Evolutionary conservation across 2,888 invertebrate species (phyloP).

Genomic region (Campoplex capitator): DNA sequence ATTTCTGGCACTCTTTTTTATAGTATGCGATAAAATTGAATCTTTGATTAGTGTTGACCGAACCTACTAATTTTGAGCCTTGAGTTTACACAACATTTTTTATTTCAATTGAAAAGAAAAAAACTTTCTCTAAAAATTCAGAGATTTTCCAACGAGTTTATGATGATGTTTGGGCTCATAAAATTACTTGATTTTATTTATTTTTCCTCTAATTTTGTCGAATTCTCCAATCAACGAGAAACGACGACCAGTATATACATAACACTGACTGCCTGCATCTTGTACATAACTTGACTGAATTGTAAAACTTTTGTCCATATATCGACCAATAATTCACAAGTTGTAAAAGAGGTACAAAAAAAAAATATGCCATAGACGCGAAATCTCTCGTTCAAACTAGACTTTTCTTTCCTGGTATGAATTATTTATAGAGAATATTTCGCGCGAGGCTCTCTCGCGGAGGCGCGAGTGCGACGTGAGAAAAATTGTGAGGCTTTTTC

Average conservation of each 20-base stretch:
- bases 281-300: neutral
- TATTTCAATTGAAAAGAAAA: neutral
- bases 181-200: neutral
- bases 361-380: constrained; percentile 30
- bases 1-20: neutral
- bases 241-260: neutral
- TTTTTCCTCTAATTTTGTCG: neutral
- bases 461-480: constrained; percentile 68
- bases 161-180: neutral
- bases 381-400: constrained; percentile 60
- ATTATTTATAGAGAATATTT: constrained; percentile 71
- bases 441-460: constrained; percentile 50
- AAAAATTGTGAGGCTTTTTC: constrained; percentile 58
- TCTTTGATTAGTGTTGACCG: no score
- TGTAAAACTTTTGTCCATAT: constrained; percentile 12
- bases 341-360: neutral
- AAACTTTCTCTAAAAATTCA: neutral
- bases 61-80: no score
- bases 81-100: no score
- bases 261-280: neutral
- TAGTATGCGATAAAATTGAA: neutral
- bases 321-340: constrained; percentile 42
- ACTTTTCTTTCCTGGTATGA: constrained; percentile 62
- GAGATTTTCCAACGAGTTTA: neutral
- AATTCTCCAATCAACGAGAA: neutral